Evolutionary conservation across 2,888 invertebrate genomes (phyloP).

Genomic region (Dione vanillae): DNA sequence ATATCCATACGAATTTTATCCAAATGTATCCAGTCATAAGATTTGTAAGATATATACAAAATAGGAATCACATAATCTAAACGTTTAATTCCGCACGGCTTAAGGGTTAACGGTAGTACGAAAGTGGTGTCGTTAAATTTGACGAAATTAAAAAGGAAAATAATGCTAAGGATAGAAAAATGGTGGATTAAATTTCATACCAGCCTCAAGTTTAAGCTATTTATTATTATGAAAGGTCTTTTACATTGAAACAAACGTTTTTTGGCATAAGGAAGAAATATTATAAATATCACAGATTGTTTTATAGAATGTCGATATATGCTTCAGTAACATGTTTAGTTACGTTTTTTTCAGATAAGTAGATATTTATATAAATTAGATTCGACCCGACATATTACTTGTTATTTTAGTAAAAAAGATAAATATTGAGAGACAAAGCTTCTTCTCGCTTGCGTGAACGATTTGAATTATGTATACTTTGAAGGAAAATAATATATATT

Average conservation of each 20-base stretch:
- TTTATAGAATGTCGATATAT: not conserved
- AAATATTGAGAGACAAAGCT: not conserved
- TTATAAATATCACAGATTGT: not conserved
- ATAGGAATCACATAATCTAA: too few relatives aligned
- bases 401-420: not conserved
- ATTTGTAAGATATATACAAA: too few relatives aligned
- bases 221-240: not conserved
- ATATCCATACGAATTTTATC: too few relatives aligned
- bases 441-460: not conserved
- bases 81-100: too few relatives aligned
- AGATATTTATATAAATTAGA: not conserved
- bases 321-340: not conserved
- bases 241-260: not conserved
- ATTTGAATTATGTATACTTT: not conserved
- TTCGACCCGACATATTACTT: not conserved
- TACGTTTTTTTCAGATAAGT: not conserved
- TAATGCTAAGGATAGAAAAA: not conserved
- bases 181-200: constrained; percentile 5
- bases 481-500: not conserved
- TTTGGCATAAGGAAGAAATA: not conserved
- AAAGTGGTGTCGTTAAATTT: not conserved
- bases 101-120: not conserved
- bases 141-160: not conserved
- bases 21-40: too few relatives aligned
- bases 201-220: not conserved